Conservation (phyloP, 2,797 vertebrate species). For the Argentina silus region DNA sequence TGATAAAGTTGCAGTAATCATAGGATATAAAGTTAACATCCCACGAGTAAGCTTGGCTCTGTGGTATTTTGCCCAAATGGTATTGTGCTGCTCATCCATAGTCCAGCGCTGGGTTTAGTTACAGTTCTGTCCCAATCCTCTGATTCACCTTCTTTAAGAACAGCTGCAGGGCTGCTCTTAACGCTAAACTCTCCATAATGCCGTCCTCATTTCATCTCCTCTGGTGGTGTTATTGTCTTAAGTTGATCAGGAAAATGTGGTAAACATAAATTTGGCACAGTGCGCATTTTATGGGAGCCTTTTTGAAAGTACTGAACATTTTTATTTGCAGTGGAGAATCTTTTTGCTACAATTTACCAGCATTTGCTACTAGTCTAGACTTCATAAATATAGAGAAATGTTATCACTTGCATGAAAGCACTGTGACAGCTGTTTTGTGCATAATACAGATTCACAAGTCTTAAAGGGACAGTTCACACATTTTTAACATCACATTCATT, state of each 20-base stretch:
- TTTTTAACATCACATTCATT: no score
- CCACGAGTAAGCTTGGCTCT: slow-evolving; percentile 68
- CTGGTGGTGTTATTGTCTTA: slow-evolving; percentile 76
- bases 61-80: slow-evolving; percentile 73
- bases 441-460: no score
- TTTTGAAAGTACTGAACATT: slow-evolving; percentile 4
- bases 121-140: slow-evolving; percentile 78
- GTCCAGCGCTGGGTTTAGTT: slow-evolving; percentile 79
- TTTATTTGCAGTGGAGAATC: slow-evolving; percentile 34
- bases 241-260: slow-evolving; percentile 64
- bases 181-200: slow-evolving; percentile 75
- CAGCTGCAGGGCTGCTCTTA: slow-evolving; percentile 76
- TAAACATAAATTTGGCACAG: slow-evolving; percentile 74
- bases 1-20: slow-evolving; percentile 70
- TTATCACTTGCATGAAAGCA: neutral
- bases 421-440: no score
- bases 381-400: neutral
- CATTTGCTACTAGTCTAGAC: neutral
- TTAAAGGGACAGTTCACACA: no score
- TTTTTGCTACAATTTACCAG: slow-evolving; percentile 29
- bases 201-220: slow-evolving; percentile 74
- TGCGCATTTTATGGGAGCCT: slow-evolving; percentile 30
- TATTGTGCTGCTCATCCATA: slow-evolving; percentile 71
- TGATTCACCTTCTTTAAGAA: slow-evolving; percentile 81
- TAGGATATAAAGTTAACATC: slow-evolving; percentile 66